Evolutionary conservation across 2,797 vertebrate genomes (phyloP).

Genomic region (Coregonus sp.): DNA sequence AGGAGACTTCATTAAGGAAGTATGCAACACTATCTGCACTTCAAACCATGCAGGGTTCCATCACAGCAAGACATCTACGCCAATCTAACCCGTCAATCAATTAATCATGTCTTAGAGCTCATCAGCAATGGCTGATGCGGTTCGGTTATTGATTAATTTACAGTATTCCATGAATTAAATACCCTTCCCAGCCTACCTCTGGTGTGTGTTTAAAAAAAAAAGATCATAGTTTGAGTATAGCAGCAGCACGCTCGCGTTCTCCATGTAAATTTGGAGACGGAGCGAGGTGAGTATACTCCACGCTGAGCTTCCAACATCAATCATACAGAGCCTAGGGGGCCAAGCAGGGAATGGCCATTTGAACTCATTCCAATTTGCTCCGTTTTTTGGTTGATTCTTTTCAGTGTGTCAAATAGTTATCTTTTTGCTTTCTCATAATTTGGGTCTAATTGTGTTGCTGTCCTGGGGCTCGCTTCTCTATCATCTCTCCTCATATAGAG

Average conservation of each 20-base stretch:
- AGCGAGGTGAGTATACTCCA: neutral
- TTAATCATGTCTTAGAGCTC: slow-evolving; percentile 25
- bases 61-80: slow-evolving; percentile 1
- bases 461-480: neutral
- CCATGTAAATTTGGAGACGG: slow-evolving; percentile 18
- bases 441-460: too few relatives aligned
- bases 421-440: too few relatives aligned
- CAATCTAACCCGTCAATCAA: slow-evolving; percentile 15
- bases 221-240: slow-evolving; percentile 28
- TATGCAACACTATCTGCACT: neutral
- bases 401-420: neutral
- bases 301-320: slow-evolving; percentile 11
- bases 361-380: slow-evolving; percentile 10
- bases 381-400: neutral
- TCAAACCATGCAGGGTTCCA: slow-evolving; percentile 7
- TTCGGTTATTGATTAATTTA: slow-evolving; percentile 29
- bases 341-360: neutral
- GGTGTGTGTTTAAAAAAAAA: slow-evolving; percentile 32
- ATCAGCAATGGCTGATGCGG: slow-evolving; percentile 4
- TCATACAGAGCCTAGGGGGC: slow-evolving; percentile 4
- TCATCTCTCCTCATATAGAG: too few relatives aligned
- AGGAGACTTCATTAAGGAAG: neutral
- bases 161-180: slow-evolving; percentile 11
- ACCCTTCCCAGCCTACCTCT: slow-evolving; percentile 9
- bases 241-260: neutral